Conservation (phyloP, 2,113 vertebrate species). For the Notechis scutatus region DNA sequence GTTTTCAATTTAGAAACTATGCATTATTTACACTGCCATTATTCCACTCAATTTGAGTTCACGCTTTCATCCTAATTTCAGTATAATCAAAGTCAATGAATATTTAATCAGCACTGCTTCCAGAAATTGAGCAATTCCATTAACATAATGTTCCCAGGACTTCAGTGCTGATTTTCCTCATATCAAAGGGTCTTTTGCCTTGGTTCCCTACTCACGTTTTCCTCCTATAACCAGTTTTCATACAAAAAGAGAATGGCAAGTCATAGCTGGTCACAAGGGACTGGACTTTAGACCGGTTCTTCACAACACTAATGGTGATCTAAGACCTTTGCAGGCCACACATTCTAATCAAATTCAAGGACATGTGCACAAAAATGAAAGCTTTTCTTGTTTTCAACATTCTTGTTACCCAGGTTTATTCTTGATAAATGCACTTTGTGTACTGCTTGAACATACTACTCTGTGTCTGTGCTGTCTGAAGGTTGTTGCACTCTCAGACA, state of each 20-base stretch:
- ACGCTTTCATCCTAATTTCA: slow-evolving; percentile 87
- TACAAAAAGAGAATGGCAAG: slow-evolving; percentile 14
- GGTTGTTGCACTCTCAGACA: not conserved
- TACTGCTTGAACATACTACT: slow-evolving; percentile 12
- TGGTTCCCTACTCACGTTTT: slow-evolving; percentile 44
- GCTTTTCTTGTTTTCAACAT: slow-evolving; percentile 15
- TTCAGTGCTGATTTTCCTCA: slow-evolving; percentile 75
- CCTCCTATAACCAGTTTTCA: slow-evolving; percentile 39
- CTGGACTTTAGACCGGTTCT: slow-evolving; percentile 2
- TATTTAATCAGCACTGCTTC: slow-evolving; percentile 89
- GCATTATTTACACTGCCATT: slow-evolving; percentile 89
- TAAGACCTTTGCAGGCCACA: not conserved
- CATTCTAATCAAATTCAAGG: slow-evolving; percentile 1
- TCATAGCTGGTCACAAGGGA: slow-evolving; percentile 11
- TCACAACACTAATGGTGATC: not conserved
- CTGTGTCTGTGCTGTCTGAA: slow-evolving; percentile 44
- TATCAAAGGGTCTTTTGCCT: slow-evolving; percentile 65
- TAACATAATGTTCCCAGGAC: slow-evolving; percentile 85
- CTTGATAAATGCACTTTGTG: not conserved
- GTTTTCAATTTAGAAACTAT: slow-evolving; percentile 87
- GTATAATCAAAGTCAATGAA: slow-evolving; percentile 91
- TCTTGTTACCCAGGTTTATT: not conserved
- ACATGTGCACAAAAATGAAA: slow-evolving; percentile 60
- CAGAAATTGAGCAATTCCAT: slow-evolving; percentile 87
- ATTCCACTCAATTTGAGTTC: slow-evolving; percentile 85